phyloP scores from a whole-genome alignment of 2,888 invertebrate genomes.

The Muschampia plurimacula region DNA sequence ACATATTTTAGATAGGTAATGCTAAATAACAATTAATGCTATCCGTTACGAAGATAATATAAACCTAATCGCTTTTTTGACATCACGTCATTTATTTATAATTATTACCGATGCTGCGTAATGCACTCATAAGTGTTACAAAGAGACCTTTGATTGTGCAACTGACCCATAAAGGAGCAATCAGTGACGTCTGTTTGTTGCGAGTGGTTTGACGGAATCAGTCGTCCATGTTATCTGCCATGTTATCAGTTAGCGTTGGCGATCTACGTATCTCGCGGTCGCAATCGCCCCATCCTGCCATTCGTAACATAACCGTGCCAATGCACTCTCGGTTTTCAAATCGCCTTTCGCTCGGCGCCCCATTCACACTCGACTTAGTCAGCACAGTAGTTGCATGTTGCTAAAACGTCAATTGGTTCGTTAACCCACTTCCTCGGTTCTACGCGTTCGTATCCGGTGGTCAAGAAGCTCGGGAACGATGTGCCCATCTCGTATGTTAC shows the following conservation, averaged over 20 bases:
- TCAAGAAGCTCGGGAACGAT: slow-evolving; percentile 64
- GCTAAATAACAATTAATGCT: not conserved
- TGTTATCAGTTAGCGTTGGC: slow-evolving; percentile 74
- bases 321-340: slow-evolving; percentile 77
- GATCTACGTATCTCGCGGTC: slow-evolving; percentile 77
- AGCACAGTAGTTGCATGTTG: slow-evolving; percentile 68
- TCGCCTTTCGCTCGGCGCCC: slow-evolving; percentile 73
- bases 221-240: slow-evolving; percentile 61
- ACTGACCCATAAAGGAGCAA: slow-evolving; percentile 28
- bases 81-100: not conserved
- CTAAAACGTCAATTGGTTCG: slow-evolving; percentile 75
- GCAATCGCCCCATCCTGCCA: slow-evolving; percentile 70
- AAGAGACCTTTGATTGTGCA: slow-evolving; percentile 31
- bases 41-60: not conserved
- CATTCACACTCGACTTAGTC: slow-evolving; percentile 66
- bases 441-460: slow-evolving; percentile 59
- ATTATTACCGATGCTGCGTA: not conserved
- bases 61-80: not conserved
- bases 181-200: slow-evolving; percentile 50
- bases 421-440: slow-evolving; percentile 71
- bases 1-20: not conserved
- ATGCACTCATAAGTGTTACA: slow-evolving; percentile 19
- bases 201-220: slow-evolving; percentile 48
- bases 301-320: slow-evolving; percentile 75
- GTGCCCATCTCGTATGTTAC: slow-evolving; percentile 50